phyloP scores from a whole-genome alignment of 2,797 vertebrate species.

The Peromyscus aztecus region DNA sequence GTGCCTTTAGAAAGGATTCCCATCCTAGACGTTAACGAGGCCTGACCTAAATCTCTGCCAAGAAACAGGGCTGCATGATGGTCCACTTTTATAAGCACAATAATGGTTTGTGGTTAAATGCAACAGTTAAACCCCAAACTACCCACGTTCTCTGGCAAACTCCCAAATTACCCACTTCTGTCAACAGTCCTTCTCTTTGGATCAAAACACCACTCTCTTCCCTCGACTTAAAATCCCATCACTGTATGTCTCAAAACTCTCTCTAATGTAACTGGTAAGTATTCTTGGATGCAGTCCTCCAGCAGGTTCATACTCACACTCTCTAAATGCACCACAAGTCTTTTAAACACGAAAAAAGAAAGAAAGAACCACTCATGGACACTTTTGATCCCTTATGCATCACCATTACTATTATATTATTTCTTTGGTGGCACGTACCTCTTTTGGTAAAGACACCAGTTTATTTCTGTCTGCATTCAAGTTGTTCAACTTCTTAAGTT shows the following conservation, averaged over 20 bases:
- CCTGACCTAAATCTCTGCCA: neutral
- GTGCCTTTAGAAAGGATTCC: neutral
- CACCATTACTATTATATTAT: neutral
- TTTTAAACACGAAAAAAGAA: neutral
- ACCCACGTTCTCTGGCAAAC: neutral
- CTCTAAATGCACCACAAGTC: neutral
- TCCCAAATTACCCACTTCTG: neutral
- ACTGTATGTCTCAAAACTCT: neutral
- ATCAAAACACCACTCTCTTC: neutral
- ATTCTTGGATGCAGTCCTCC: neutral
- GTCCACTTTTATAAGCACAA: neutral
- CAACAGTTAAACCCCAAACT: slow-evolving; percentile 7
- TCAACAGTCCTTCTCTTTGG: neutral
- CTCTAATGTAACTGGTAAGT: neutral
- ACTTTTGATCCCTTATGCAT: neutral
- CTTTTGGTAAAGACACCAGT: slow-evolving; percentile 95
- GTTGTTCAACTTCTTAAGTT: slow-evolving; percentile 96
- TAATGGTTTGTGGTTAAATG: neutral
- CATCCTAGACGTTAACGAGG: neutral
- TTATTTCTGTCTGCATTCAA: slow-evolving; percentile 98
- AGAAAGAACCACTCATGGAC: neutral
- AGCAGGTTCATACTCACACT: neutral
- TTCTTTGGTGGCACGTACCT: slow-evolving; percentile 90
- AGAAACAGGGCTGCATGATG: neutral
- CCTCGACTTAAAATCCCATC: neutral